Evolutionary conservation across 2,888 invertebrate genomes (phyloP).

Genomic region (Nemapogon koenigi): DNA sequence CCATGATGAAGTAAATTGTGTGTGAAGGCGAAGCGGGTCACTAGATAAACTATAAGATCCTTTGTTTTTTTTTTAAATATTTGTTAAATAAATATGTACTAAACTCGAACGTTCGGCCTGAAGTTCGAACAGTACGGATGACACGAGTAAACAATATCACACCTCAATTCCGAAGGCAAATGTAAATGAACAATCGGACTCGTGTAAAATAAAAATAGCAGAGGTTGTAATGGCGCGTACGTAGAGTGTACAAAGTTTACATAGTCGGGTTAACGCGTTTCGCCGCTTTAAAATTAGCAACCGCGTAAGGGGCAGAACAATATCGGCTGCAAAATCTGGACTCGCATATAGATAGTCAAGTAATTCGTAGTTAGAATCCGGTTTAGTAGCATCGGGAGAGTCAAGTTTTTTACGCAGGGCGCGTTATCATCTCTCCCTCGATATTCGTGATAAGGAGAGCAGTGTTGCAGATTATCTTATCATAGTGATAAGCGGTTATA

Average conservation of each 20-base stretch:
- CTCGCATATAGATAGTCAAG: background rate
- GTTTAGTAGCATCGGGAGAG: background rate
- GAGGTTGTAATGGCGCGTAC: background rate
- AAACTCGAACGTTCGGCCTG: too few relatives aligned
- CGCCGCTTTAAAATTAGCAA: conserved; percentile 1
- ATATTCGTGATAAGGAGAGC: conserved; percentile 55
- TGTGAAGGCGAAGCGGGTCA: too few relatives aligned
- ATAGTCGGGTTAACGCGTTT: background rate
- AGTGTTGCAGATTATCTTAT: conserved; percentile 57
- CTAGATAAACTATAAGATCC: too few relatives aligned
- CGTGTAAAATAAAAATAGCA: conserved; percentile 5
- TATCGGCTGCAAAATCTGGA: background rate
- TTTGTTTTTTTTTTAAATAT: too few relatives aligned
- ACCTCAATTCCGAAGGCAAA: too few relatives aligned
- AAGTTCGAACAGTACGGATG: too few relatives aligned
- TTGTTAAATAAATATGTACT: too few relatives aligned
- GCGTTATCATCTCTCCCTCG: conserved; percentile 43
- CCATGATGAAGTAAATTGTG: too few relatives aligned
- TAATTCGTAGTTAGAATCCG: too few relatives aligned
- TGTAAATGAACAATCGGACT: too few relatives aligned
- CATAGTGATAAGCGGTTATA: conserved; percentile 59
- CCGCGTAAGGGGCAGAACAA: conserved; percentile 6
- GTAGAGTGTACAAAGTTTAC: conserved; percentile 4
- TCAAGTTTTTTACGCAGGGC: conserved; percentile 20
- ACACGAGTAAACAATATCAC: too few relatives aligned